Percentiles rank a stretch among this genome's conserved stretches.
Evolutionary conservation across 2,888 invertebrate species (phyloP).

Genomic region (Orthosia cruda): DNA sequence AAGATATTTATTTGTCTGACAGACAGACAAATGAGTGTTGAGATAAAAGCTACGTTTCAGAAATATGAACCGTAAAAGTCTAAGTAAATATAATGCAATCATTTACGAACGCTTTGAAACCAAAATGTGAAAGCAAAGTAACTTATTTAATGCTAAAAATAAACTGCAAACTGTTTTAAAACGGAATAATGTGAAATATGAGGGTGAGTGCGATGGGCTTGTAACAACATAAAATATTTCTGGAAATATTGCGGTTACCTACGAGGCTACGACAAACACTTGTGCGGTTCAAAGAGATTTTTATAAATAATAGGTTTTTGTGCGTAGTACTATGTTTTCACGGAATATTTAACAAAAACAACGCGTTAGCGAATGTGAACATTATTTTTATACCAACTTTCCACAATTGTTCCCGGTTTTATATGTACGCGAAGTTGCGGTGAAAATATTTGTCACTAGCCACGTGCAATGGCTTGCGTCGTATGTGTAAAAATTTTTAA

Average conservation of each 20-base stretch:
- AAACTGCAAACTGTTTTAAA: constrained; percentile 76
- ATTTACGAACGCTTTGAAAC: constrained; percentile 50
- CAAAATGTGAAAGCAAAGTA: constrained; percentile 53
- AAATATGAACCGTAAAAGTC: constrained; percentile 63
- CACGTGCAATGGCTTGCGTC: constrained; percentile 30
- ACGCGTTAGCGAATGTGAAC: constrained; percentile 55
- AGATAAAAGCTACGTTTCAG: constrained; percentile 58
- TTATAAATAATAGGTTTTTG: constrained; percentile 82
- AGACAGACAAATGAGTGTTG: constrained; percentile 56
- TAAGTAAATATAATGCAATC: constrained; percentile 53
- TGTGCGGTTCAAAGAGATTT: constrained; percentile 83
- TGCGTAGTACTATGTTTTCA: constrained; percentile 68
- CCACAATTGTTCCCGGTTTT: constrained; percentile 68
- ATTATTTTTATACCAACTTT: constrained; percentile 61
- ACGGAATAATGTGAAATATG: constrained; percentile 78
- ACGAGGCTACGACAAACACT: constrained; percentile 84
- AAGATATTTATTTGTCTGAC: constrained; percentile 62
- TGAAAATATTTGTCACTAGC: constrained; percentile 58
- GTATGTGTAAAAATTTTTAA: constrained; percentile 15
- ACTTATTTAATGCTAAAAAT: constrained; percentile 74
- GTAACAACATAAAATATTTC: constrained; percentile 85
- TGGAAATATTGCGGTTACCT: constrained; percentile 85
- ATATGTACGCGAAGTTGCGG: constrained; percentile 73
- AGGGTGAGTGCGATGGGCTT: constrained; percentile 79
- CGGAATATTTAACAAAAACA: constrained; percentile 72